A percentile compares a stretch with the other conserved stretches of the same genome.
Evolutionary conservation across 2,888 invertebrate genomes (phyloP).

Genomic region (Choreutis nemorana): DNA sequence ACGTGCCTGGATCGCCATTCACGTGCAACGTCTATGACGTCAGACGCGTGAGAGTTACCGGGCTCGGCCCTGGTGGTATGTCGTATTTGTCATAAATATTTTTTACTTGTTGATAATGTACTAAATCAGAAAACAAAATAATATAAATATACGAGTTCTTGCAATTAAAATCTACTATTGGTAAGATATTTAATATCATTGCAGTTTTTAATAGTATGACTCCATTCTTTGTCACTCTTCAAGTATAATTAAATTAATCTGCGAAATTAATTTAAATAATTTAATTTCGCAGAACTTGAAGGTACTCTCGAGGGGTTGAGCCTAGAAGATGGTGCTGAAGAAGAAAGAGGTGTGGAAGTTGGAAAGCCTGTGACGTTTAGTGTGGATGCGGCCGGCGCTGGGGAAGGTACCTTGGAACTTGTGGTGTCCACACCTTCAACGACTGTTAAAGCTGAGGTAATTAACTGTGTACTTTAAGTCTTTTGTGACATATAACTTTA

Average conservation of each 20-base stretch:
- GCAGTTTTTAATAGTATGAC: slow-evolving; percentile 74
- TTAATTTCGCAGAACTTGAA: slow-evolving; percentile 60
- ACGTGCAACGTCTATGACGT: slow-evolving; percentile 96
- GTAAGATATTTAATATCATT: too few relatives aligned
- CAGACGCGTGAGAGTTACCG: slow-evolving; percentile 77
- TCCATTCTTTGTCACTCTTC: too few relatives aligned
- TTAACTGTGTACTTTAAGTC: too few relatives aligned
- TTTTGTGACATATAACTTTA: too few relatives aligned
- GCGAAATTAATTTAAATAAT: too few relatives aligned
- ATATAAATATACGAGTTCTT: too few relatives aligned
- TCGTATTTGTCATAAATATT: background rate
- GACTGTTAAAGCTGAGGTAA: slow-evolving; percentile 89
- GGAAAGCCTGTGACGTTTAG: slow-evolving; percentile 91
- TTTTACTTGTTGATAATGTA: slow-evolving; percentile 1
- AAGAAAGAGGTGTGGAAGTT: slow-evolving; percentile 67
- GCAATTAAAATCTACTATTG: too few relatives aligned
- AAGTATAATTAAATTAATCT: too few relatives aligned
- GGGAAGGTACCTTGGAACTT: slow-evolving; percentile 90
- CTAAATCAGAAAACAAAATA: too few relatives aligned
- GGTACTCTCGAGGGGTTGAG: slow-evolving; percentile 57
- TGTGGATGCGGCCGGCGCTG: slow-evolving; percentile 94
- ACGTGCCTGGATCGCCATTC: slow-evolving; percentile 91
- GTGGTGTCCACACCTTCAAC: slow-evolving; percentile 89
- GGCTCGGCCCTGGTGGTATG: slow-evolving; percentile 63
- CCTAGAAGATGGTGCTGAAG: slow-evolving; percentile 47